phyloP scores from a whole-genome alignment of 2,797 vertebrate genomes.

The Bradypodion ventrale region DNA sequence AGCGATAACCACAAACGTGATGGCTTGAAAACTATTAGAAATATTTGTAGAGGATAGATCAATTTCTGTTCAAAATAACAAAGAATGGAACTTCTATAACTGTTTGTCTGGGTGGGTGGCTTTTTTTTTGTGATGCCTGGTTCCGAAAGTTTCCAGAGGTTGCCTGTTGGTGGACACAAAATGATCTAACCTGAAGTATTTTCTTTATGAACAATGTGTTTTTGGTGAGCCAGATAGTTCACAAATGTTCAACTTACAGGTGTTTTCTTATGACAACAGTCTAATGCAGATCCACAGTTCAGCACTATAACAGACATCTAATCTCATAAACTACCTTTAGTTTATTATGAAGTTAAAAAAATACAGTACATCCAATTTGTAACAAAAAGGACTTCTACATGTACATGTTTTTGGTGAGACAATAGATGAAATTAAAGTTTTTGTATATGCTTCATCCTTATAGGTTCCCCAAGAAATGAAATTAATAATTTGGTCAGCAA shows the following conservation, averaged over 20 bases:
- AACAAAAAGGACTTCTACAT: accelerated
- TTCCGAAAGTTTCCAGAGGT: not conserved
- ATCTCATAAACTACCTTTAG: not conserved
- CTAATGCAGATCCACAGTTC: not conserved
- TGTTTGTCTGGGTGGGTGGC: not conserved
- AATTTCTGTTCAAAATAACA: not conserved
- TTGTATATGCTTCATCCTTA: constrained; percentile 59
- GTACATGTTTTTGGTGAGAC: not conserved
- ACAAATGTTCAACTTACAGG: not conserved
- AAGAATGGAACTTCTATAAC: not conserved
- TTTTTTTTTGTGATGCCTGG: not conserved
- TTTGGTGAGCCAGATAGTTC: not conserved
- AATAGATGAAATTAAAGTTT: constrained; percentile 41
- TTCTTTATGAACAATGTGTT: not conserved
- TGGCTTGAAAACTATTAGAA: not conserved
- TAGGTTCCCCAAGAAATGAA: constrained; percentile 80
- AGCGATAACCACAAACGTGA: not conserved
- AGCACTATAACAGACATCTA: not conserved
- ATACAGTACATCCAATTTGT: not conserved
- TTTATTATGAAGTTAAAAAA: not conserved
- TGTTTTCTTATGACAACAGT: not conserved
- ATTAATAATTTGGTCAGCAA: constrained; percentile 52
- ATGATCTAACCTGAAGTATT: not conserved
- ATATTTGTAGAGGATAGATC: not conserved
- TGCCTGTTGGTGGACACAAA: not conserved